Percentiles rank a stretch among this genome's conserved stretches.
Evolutionary conservation across 2,888 invertebrate genomes (phyloP).

Genomic region (Dinocampus coccinellae): DNA sequence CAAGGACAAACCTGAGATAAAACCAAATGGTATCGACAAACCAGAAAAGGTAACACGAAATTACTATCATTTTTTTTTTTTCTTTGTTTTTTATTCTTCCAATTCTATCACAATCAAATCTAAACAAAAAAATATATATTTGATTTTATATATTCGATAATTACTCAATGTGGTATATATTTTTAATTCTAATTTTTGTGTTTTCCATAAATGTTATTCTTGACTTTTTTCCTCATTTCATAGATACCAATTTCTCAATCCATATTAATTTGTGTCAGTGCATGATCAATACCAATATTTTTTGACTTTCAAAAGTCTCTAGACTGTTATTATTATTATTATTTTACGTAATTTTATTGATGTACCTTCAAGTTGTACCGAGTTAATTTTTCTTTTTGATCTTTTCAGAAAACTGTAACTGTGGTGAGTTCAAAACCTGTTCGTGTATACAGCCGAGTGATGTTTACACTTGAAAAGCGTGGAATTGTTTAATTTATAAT

Average conservation of each 20-base stretch:
- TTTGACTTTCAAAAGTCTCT: not conserved
- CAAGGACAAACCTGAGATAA: slow-evolving; percentile 60
- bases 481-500: slow-evolving; percentile 22
- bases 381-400: slow-evolving; percentile 37
- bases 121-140: not conserved
- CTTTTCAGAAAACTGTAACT: slow-evolving; percentile 60
- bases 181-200: not conserved
- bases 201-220: not conserved
- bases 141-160: slow-evolving; percentile 2
- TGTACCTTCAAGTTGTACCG: slow-evolving; percentile 31
- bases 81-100: too few species aligned
- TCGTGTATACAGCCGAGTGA: not conserved
- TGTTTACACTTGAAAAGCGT: slow-evolving; percentile 24
- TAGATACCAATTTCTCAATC: not conserved
- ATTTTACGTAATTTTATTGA: slow-evolving; percentile 6
- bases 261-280: not conserved
- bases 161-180: not conserved
- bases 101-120: too few species aligned
- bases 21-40: slow-evolving; percentile 66
- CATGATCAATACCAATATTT: not conserved
- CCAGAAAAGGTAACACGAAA: slow-evolving; percentile 60
- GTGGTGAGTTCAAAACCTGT: slow-evolving; percentile 52
- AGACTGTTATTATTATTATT: not conserved
- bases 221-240: not conserved
- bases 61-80: slow-evolving; percentile 38